A percentile compares a stretch with the other conserved stretches of the same genome.
phyloP scores from a whole-genome alignment of 2,113 vertebrate species.

The Larimichthys crocea region DNA sequence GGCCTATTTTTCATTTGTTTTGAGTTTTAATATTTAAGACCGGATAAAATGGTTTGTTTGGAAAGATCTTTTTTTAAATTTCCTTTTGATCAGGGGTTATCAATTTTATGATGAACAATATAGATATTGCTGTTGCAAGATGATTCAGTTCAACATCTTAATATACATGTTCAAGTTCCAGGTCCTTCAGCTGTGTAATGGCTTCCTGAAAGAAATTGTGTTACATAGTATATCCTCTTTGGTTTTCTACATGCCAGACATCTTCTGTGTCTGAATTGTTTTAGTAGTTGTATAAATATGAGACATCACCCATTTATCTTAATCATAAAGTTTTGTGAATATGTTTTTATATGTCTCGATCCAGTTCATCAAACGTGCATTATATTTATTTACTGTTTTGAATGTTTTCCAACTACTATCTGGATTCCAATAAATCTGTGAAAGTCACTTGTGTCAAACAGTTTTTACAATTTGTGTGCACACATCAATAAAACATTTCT shows the following conservation, averaged over 20 bases:
- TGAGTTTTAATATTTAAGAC: neutral
- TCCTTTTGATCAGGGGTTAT: constrained; percentile 5
- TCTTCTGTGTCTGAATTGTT: neutral
- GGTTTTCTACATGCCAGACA: neutral
- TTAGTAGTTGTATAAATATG: neutral
- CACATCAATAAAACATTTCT: too few species aligned
- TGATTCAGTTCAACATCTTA: neutral
- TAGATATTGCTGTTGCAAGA: neutral
- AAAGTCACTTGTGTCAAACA: neutral
- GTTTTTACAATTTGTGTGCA: neutral
- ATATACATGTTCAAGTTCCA: neutral
- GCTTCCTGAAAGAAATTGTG: neutral
- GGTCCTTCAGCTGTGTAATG: neutral
- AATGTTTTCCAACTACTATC: constrained; percentile 5
- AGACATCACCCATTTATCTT: neutral
- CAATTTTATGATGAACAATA: neutral
- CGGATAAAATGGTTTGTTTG: neutral
- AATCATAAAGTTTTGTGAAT: neutral
- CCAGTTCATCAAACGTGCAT: neutral
- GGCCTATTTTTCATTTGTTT: neutral
- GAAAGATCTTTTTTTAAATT: neutral
- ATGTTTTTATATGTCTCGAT: neutral
- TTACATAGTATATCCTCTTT: neutral
- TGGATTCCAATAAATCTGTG: constrained; percentile 60
- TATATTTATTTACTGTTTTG: constrained; percentile 59